Conservation (phyloP, 2,797 vertebrate genomes). For the Chelon labrosus region DNA sequence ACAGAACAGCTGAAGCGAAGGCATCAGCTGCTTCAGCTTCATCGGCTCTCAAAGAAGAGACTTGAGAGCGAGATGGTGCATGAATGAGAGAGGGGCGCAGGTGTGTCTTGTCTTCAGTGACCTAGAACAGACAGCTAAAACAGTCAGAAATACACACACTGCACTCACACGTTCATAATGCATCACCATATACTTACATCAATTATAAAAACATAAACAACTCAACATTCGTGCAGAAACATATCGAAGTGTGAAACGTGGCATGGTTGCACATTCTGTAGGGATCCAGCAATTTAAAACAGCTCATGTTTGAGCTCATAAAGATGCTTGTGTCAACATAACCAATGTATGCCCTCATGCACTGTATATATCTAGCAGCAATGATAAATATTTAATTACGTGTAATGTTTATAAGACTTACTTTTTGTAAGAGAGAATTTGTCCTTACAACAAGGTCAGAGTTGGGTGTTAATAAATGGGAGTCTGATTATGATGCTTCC, state of each 20-base stretch:
- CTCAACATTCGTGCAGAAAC: neutral
- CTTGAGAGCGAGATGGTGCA: slow-evolving; percentile 60
- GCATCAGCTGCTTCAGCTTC: slow-evolving; percentile 52
- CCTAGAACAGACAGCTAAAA: slow-evolving; percentile 73
- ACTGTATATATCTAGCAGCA: slow-evolving; percentile 10
- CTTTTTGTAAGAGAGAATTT: slow-evolving; percentile 1
- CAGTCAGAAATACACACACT: slow-evolving; percentile 61
- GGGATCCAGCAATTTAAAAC: neutral
- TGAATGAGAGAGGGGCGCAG: slow-evolving; percentile 71
- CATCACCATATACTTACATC: slow-evolving; percentile 23
- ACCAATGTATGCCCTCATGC: neutral
- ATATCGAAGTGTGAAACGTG: neutral
- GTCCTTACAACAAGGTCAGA: slow-evolving; percentile 18
- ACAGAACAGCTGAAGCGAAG: slow-evolving; percentile 59
- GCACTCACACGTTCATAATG: slow-evolving; percentile 36
- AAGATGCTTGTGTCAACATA: slow-evolving; percentile 14
- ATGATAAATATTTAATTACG: slow-evolving; percentile 35
- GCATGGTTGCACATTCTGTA: slow-evolving; percentile 1
- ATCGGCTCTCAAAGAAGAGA: slow-evolving; percentile 20
- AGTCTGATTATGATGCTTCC: slow-evolving; percentile 16
- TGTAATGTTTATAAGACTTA: slow-evolving; percentile 28
- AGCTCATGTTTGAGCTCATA: slow-evolving; percentile 16
- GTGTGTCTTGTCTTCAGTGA: slow-evolving; percentile 79
- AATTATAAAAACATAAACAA: slow-evolving; percentile 13
- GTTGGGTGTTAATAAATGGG: slow-evolving; percentile 37